Base-by-base conservation (phyloP, 2,888 invertebrate genomes). In the Drosophila cracens region DNA sequence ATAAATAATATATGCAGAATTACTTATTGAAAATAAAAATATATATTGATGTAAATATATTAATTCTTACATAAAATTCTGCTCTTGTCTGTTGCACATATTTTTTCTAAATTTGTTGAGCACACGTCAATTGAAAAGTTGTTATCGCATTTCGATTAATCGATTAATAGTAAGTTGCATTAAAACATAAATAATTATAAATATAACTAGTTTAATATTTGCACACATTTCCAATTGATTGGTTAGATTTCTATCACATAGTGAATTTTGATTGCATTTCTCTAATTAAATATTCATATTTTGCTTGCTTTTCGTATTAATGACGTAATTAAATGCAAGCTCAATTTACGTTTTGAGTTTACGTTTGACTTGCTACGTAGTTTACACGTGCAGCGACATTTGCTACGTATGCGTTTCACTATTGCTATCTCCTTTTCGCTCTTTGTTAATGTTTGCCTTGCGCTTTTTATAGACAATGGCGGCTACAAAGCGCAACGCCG, bases 401-500 rank as follows among this genome's bases (percentile, higher is more conserved):
- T 25, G 25, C 46, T 25, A 25, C 25, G 25, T 46, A 46, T 46
- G 25, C 46, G 46, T 46, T 46, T 46, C 25, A 46, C 21, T 25
- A 46, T 46, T 46, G 46, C 21, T 3, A 48, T 48, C 21, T 16
- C 21, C 4, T 8, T 40, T 36, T 27, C 29, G 18, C 29, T 56
- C 18, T 6, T 46, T 29, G 13, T 27, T 13, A 5, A 25, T 60
- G n/a, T 36, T 27, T 11, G 34, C 10, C 25, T 29, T 53, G 21
- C 18, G 11, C 27, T 27, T 46, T 36, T 33, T 38, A 10, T 70
- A 99, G 99, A 99, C 99, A 75, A 99, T 99, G 99, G 99, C 99
- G 80, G 99, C 98, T 43, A 98, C 99, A 75, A 99, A 99, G 93
- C 95, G 99, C 91, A 99, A 99, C 93, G 98, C 99, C 74, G 99